phyloP scores from a whole-genome alignment of 2,113 vertebrate species.

The Gracilinanus agilis region DNA sequence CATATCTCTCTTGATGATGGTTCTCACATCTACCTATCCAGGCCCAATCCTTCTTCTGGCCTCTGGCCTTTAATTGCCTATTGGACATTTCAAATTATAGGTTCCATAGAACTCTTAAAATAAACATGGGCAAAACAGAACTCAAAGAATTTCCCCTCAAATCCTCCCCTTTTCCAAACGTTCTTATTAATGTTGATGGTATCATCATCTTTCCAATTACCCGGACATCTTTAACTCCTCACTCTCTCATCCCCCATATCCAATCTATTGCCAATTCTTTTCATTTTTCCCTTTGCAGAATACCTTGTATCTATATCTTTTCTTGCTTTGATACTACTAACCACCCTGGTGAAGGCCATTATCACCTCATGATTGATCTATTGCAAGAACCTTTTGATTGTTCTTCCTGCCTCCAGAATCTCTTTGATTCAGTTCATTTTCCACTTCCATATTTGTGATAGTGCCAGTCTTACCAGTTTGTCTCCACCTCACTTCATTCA shows the following conservation, averaged over 20 bases:
- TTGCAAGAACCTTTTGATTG: neutral
- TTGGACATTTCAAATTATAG: neutral
- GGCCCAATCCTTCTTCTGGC: neutral
- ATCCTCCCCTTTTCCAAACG: neutral
- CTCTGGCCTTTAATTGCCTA: neutral
- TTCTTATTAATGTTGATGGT: neutral
- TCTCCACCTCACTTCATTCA: neutral
- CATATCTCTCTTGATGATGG: neutral
- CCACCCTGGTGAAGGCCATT: neutral
- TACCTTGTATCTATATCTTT: neutral
- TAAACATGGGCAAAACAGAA: neutral
- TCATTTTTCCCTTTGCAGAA: neutral
- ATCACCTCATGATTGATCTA: neutral
- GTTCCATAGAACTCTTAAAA: neutral
- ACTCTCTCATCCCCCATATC: neutral
- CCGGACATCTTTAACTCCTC: neutral
- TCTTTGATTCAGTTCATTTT: neutral
- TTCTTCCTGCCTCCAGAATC: neutral
- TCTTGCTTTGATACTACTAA: neutral
- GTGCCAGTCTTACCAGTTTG: neutral
- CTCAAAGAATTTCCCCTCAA: neutral
- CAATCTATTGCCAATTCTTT: neutral
- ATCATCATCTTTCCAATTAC: neutral
- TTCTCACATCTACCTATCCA: neutral
- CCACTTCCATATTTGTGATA: neutral